Conservation (phyloP, 2,888 invertebrate species). For the Imbricaverruca yamaguchii region DNA sequence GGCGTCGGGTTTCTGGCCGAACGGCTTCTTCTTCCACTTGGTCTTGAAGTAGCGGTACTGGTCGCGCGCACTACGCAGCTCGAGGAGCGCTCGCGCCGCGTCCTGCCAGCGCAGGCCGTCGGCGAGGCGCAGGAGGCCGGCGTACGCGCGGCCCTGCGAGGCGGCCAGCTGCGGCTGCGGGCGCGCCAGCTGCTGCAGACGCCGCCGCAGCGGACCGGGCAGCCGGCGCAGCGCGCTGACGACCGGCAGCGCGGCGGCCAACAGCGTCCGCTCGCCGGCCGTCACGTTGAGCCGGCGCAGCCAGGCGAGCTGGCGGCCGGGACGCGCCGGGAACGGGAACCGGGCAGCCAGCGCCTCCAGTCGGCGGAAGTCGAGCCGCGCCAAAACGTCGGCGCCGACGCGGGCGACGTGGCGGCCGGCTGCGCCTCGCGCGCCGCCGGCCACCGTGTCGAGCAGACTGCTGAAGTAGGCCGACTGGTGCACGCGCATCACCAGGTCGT, state of each 20-base stretch:
- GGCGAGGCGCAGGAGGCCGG: not conserved
- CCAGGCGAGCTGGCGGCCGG: conserved; percentile 1
- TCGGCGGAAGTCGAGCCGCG: not conserved
- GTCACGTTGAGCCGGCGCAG: not conserved
- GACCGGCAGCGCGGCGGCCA: not conserved
- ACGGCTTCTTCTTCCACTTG: conserved; percentile 1
- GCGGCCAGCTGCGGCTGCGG: conserved; percentile 9
- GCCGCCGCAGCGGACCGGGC: not conserved
- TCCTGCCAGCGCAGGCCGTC: not conserved
- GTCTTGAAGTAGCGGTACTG: not conserved
- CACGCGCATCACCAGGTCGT: conserved; percentile 32
- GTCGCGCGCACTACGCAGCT: not conserved
- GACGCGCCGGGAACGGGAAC: conserved; percentile 7
- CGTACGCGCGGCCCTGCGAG: not conserved
- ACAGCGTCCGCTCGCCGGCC: not conserved
- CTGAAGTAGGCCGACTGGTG: conserved; percentile 24
- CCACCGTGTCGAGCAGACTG: not conserved
- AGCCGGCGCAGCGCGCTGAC: not conserved
- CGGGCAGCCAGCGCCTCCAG: not conserved
- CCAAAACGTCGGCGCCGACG: not conserved
- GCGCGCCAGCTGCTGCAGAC: not conserved
- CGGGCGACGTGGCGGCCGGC: not conserved
- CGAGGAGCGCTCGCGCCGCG: not conserved
- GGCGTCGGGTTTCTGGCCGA: not conserved
- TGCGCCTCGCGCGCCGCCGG: not conserved